Evolutionary conservation across 2,888 invertebrate species (phyloP), one percentile per base, ranked within the genome.

Genomic region (Tubulanus polymorphus): DNA sequence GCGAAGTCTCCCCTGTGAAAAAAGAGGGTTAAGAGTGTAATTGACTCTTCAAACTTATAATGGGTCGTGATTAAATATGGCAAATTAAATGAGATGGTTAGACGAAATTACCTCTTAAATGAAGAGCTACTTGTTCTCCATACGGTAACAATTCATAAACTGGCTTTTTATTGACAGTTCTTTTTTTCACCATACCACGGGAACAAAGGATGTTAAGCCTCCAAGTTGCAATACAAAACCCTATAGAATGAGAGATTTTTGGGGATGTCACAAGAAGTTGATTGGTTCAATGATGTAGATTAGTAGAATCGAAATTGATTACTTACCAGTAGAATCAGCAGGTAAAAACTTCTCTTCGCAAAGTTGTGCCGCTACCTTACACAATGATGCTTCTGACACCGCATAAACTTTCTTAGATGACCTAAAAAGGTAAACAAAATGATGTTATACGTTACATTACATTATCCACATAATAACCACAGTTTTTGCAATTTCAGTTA

Each of bases 171-270:
- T 64, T 59, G 18, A 60, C 48, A 23, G 58, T 60, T 29, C 66
- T 55, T 5, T 66, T 53, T 48, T 63, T 63, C 37, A 69, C 51
- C 23, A 58, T 59, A 28, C 62, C 64, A 50, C 68, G 53, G 47
- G 61, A 66, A 25, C 63, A 63, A 26, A 69, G 53, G 1, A 68
- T 62, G 28, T 67, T 63, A 27, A 68, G 28, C 30, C 69, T 52
- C 69, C 67, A 67, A 64, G 64, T 65, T 0, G 68, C 67, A 30
- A 59, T 59, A 57, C 69, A 68, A 41, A 67, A 63, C 37, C 63
- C 69, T 69, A 54, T 12, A 52, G 32, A 47, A 32, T 47, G 1
- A 20, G 37, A 29, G 3, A n/a, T n/a, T n/a, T n/a, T n/a, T n/a
- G n/a, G n/a, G n/a, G n/a, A n/a, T n/a, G n/a, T n/a, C n/a, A n/a